A percentile compares a stretch with the other conserved stretches of the same genome.
These are phyloP conservation scores for Antennarius striatus DNA, from an alignment of 2,113 vertebrate genomes.

Conservation along the genomic window DNA sequence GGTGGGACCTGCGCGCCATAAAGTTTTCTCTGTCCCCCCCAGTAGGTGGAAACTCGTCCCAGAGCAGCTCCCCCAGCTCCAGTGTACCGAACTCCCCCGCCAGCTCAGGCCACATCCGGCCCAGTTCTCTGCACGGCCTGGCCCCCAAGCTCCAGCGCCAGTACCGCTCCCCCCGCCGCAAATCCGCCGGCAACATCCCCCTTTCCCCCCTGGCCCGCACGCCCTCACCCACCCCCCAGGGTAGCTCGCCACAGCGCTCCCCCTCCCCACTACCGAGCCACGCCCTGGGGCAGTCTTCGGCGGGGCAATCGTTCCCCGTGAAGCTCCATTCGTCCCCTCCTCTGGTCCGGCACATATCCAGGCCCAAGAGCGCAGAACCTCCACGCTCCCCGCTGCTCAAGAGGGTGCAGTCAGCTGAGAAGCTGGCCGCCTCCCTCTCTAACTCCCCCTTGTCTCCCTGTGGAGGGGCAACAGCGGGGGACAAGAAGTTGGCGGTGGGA, in stretches of 20 bases:
- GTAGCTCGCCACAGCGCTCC: slow-evolving; percentile 91
- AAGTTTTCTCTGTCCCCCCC: slow-evolving; percentile 9
- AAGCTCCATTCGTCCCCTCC: slow-evolving; percentile 95
- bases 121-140: slow-evolving; percentile 93
- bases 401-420: slow-evolving; percentile 94
- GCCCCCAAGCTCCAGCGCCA: slow-evolving; percentile 97
- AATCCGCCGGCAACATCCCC: slow-evolving; percentile 96
- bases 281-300: slow-evolving; percentile 73
- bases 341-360: slow-evolving; percentile 88
- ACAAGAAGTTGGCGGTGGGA: slow-evolving; percentile 84
- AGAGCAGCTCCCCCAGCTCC: slow-evolving; percentile 97
- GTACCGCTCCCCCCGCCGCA: slow-evolving; percentile 93
- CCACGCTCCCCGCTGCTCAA: slow-evolving; percentile 95
- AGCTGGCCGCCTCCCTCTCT: slow-evolving; percentile 86
- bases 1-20: too few species aligned
- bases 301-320: slow-evolving; percentile 86
- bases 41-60: slow-evolving; percentile 94
- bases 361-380: slow-evolving; percentile 92
- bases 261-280: slow-evolving; percentile 89
- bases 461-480: slow-evolving; percentile 65
- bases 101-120: slow-evolving; percentile 93
- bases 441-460: slow-evolving; percentile 86
- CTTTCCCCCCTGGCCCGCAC: slow-evolving; percentile 95
- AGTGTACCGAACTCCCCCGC: slow-evolving; percentile 96
- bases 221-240: slow-evolving; percentile 90